Percentiles rank a stretch among this genome's conserved stretches.
phyloP scores from a whole-genome alignment of 2,113 vertebrate genomes.

The Sakesphorus luctuosus region DNA sequence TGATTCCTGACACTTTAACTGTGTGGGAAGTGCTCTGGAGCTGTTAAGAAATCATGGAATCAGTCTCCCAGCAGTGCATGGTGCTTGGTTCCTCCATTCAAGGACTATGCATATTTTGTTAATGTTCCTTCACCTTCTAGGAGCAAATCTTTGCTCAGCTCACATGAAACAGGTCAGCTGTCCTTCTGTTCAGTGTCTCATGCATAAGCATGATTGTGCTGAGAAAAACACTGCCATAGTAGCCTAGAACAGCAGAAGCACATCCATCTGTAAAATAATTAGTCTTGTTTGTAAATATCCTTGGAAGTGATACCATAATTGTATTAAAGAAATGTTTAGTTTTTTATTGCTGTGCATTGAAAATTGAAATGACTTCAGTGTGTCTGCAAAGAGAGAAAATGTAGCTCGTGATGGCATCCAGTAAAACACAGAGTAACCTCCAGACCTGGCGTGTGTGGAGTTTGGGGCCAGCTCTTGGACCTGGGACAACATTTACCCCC shows the following conservation, averaged over 20 bases:
- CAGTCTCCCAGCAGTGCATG: constrained; percentile 15
- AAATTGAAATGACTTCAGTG: constrained; percentile 23
- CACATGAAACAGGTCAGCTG: neutral
- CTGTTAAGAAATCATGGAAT: neutral
- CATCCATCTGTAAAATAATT: constrained; percentile 59
- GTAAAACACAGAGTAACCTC: neutral
- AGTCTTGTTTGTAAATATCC: constrained; percentile 66
- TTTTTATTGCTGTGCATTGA: constrained; percentile 57
- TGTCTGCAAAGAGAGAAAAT: neutral
- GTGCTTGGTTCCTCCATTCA: constrained; percentile 29
- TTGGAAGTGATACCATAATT: constrained; percentile 49
- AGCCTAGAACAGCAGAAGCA: constrained; percentile 49
- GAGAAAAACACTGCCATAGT: neutral
- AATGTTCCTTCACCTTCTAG: neutral
- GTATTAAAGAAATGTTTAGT: constrained; percentile 66
- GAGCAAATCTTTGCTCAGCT: neutral
- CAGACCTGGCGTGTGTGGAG: accelerated
- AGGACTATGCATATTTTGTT: constrained; percentile 41
- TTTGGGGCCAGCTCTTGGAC: neutral
- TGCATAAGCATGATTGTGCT: constrained; percentile 26
- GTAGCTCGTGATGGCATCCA: neutral
- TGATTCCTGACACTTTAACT: neutral
- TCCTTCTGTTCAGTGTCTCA: constrained; percentile 12
- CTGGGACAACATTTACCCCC: neutral
- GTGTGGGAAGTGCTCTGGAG: neutral